Evolutionary conservation across 2,797 vertebrate genomes (phyloP), one percentile per base, ranked within the genome.

Genomic region (Artibeus jamaicensis): DNA sequence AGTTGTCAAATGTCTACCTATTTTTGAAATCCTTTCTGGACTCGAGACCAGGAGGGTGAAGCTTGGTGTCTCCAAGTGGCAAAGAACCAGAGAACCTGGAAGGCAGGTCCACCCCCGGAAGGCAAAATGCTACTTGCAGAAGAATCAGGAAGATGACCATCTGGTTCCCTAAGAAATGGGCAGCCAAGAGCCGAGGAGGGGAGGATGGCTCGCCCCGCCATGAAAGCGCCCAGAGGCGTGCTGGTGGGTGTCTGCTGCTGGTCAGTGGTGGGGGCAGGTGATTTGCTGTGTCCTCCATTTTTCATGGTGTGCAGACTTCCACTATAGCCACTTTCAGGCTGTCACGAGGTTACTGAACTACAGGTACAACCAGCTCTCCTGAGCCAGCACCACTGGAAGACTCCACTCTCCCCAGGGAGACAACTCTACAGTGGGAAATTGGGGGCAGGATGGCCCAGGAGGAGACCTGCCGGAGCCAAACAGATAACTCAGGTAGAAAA

Each of bases 21-120:
- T 68, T 90, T 86, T 12, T 1, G 0, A 34, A 53, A 42, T 95
- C 53, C 81, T 77, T 32, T 79, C 44, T n/a, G 39, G 68, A 83
- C 71, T 39, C 14, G 9, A 76, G 44, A 74, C 34, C 3, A 2
- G 22, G 55, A 78, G 24, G 71, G 21, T 46, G 29, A 74, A 55
- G 22, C 62, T 50, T 50, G 34, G 22, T 21, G 18, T 50, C 37
- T 95, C 68, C 0, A 3, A 46, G 34, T 10, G 37, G 19, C 37
- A 53, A 70, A 83, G 37, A 79, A 53, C 44, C 84, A 29, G 2
- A 26, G 42, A 44, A 46, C 6, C 53, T 15, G 39, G 68, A 77
- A 79, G 44, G 29, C 32, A 74, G 50, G 46, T 42, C 79, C 32
- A 67, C 0, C 22, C 39, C 50, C 6, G 14, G 42, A 86, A 89